Evolutionary conservation across 2,113 vertebrate genomes (phyloP), one percentile per base, ranked within the genome.

Genomic region (Syrrhaptes paradoxus): DNA sequence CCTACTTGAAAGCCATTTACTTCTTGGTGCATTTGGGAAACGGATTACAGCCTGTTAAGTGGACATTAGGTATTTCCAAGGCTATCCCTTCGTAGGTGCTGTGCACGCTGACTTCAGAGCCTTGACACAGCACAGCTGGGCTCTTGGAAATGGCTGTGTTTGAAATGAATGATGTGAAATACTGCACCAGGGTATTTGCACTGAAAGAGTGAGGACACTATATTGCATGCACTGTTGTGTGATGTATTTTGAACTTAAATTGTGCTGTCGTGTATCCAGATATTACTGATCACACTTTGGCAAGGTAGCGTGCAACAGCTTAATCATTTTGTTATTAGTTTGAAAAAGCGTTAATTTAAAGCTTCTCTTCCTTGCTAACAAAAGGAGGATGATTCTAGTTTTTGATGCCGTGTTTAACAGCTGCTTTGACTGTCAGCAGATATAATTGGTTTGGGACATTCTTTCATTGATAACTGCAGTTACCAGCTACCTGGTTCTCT

Each of bases 321-420:
- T 77, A 87, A 38, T 80, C 62, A 85, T 81, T 91, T 75, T 80
- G 28, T 77, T 94, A 83, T 41, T 92, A 71, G 88, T 84, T 80
- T 88, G n/a, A 59, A 93, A 87, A 90, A 52, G 28, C 41, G 48
- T 77, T 86, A 29, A 48, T 89, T 80, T 91, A 85, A 73, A 79
- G 41, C 81, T 82, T 79, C 38, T 87, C 61, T 89, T 91, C 22
- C 57, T 32, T 89, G 61, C 52, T 87, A 7, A 61, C 51, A 88
- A 74, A 62, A 49, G 45, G n/a, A 90, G 22, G 21, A 19, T 58
- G 57, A 18, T 73, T 94, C 55, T 52, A 32, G 29, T 32, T 74
- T 76, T 51, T 84, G 65, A 59, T 95, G 82, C 72, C 26, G 63
- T 81, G 36, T 68, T 90, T 82, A 78, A 32, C 49, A 87, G 74